Evolutionary conservation across 2,797 vertebrate genomes (phyloP).

Genomic region (Tangara arthus): DNA sequence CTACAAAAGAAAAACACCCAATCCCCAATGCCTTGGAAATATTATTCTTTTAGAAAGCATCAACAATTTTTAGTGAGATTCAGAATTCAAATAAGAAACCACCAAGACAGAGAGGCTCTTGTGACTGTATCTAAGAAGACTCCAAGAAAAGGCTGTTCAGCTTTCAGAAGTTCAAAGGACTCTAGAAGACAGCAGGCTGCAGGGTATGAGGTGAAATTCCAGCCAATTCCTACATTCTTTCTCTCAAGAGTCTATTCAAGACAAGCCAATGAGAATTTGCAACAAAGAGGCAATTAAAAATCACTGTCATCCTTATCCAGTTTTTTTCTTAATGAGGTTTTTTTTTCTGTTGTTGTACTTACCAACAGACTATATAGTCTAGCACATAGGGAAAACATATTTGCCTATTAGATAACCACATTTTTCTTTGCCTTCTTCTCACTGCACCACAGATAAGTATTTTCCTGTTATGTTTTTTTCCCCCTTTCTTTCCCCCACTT

Average conservation of each 20-base stretch:
- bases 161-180: background rate
- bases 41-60: background rate
- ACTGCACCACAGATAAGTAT: background rate
- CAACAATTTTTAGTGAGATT: background rate
- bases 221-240: background rate
- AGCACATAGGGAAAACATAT: background rate
- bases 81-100: background rate
- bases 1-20: background rate
- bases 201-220: background rate
- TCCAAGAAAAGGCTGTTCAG: background rate
- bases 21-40: background rate
- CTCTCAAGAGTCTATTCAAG: background rate
- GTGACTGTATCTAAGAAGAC: background rate
- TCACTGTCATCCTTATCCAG: background rate
- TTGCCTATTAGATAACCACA: background rate
- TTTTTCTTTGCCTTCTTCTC: background rate
- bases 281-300: background rate
- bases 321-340: background rate
- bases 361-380: background rate
- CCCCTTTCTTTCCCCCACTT: background rate
- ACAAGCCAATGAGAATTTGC: background rate
- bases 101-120: background rate
- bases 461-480: background rate
- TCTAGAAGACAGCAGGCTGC: background rate
- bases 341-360: background rate